A percentile compares a stretch with the other conserved stretches of the same genome.
Conservation (phyloP, 2,888 invertebrate species). For the Eristalis tenax region DNA sequence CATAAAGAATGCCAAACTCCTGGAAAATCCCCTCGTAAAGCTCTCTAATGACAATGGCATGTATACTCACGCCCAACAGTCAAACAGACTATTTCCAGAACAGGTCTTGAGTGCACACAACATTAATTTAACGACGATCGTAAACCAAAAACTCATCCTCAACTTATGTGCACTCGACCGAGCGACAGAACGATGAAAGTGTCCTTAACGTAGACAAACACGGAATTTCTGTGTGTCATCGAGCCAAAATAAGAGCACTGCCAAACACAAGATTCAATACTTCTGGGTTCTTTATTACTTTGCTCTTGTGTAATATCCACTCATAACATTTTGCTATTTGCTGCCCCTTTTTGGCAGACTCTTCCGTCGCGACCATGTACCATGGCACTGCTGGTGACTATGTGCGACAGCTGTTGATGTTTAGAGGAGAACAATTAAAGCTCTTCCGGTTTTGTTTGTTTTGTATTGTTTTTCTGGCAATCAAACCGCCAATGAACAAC, state of each 20-base stretch:
- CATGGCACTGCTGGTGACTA: not conserved
- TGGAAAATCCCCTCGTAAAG: no score
- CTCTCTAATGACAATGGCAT: not conserved
- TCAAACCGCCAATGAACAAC: not conserved
- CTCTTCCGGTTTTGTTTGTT: not conserved
- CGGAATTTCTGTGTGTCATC: slow-evolving; percentile 4
- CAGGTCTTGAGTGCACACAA: not conserved
- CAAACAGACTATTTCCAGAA: not conserved
- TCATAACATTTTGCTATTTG: slow-evolving; percentile 34
- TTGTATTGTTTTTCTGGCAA: not conserved
- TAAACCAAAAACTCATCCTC: not conserved
- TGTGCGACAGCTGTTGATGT: slow-evolving; percentile 53
- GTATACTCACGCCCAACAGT: not conserved
- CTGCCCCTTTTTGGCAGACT: slow-evolving; percentile 39
- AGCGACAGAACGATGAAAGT: not conserved
- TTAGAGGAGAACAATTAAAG: not conserved
- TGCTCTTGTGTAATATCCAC: not conserved
- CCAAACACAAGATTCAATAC: slow-evolving; percentile 63
- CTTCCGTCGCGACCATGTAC: slow-evolving; percentile 32
- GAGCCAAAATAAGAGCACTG: slow-evolving; percentile 59
- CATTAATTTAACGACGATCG: not conserved
- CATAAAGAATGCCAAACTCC: no score
- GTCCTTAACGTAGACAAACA: slow-evolving; percentile 29
- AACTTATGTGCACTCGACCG: not conserved
- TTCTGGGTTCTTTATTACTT: not conserved